Conservation (phyloP, 2,113 vertebrate genomes). For the Callopanchax toddi region DNA sequence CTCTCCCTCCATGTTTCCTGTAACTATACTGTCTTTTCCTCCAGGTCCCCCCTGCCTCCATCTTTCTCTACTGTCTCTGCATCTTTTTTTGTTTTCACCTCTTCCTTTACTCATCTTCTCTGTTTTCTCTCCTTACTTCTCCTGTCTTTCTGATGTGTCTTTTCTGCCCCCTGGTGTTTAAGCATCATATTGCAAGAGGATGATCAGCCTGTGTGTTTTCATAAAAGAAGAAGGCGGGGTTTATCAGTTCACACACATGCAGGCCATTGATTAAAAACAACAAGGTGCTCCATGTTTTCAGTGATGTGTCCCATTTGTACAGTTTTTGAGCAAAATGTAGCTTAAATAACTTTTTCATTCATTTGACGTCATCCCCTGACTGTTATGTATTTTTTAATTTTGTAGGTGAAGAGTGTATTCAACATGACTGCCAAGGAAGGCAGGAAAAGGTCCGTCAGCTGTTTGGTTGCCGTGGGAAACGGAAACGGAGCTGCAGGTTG, state of each 20-base stretch:
- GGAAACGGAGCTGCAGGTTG: conserved; percentile 91
- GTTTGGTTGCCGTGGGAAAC: conserved; percentile 91
- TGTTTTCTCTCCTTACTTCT: too few species aligned
- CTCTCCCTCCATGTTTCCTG: neutral
- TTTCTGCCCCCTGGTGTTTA: conserved; percentile 83
- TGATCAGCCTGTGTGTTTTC: neutral
- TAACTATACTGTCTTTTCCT: neutral
- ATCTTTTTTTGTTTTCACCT: too few species aligned
- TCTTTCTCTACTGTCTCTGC: neutral
- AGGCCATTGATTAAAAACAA: too few species aligned
- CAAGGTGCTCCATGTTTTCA: too few species aligned
- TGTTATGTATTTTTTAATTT: conserved; percentile 10
- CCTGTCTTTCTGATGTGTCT: conserved; percentile 6
- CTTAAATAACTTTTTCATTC: too few species aligned
- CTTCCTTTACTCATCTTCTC: neutral
- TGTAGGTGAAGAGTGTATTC: conserved; percentile 92
- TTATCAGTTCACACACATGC: neutral
- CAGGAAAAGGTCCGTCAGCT: conserved; percentile 88
- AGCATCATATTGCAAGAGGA: neutral
- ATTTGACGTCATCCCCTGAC: too few species aligned
- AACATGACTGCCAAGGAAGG: conserved; percentile 97
- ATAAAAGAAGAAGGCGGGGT: neutral
- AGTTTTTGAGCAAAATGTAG: too few species aligned
- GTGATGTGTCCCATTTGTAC: too few species aligned
- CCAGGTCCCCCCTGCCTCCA: neutral